A percentile compares a stretch with the other conserved stretches of the same genome.
Conservation (phyloP, 2,888 invertebrate species). For the Napeogenes inachia region DNA sequence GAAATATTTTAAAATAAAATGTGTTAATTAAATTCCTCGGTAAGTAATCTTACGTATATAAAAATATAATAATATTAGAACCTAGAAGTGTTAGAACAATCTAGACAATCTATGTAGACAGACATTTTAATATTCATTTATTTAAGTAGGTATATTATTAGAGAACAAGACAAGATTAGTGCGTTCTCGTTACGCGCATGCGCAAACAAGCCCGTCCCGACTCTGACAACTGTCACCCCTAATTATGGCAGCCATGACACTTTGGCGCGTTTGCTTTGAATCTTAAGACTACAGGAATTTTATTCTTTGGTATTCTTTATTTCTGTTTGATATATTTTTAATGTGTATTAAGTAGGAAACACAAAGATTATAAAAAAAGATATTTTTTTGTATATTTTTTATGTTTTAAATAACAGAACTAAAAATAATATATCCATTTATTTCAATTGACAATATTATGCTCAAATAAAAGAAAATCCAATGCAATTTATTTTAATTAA, state of each 20-base stretch:
- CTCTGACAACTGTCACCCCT: slow-evolving; percentile 67
- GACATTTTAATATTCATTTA: slow-evolving; percentile 51
- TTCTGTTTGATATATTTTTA: background rate
- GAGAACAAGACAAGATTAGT: slow-evolving; percentile 56
- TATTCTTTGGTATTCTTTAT: slow-evolving; percentile 12
- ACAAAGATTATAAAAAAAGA: background rate
- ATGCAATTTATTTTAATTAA: too few species aligned
- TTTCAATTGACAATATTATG: too few species aligned
- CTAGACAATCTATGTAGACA: slow-evolving; percentile 40
- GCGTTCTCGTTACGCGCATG: slow-evolving; percentile 60
- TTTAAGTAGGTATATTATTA: slow-evolving; percentile 49
- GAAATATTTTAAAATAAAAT: too few species aligned
- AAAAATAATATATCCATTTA: too few species aligned
- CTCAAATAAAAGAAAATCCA: too few species aligned
- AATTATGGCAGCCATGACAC: slow-evolving; percentile 71
- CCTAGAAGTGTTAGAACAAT: too few species aligned
- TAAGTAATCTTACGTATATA: too few species aligned
- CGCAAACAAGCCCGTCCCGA: slow-evolving; percentile 58
- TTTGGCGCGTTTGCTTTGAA: slow-evolving; percentile 68
- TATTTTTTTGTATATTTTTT: background rate
- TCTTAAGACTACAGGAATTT: slow-evolving; percentile 34
- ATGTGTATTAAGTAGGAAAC: slow-evolving; percentile 11
- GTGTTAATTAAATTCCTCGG: too few species aligned
- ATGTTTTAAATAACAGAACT: too few species aligned
- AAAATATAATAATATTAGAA: too few species aligned